Percentiles rank a stretch among this genome's conserved stretches.
Evolutionary conservation across 2,888 invertebrate genomes (phyloP).

Genomic region (Piscicola geometra): DNA sequence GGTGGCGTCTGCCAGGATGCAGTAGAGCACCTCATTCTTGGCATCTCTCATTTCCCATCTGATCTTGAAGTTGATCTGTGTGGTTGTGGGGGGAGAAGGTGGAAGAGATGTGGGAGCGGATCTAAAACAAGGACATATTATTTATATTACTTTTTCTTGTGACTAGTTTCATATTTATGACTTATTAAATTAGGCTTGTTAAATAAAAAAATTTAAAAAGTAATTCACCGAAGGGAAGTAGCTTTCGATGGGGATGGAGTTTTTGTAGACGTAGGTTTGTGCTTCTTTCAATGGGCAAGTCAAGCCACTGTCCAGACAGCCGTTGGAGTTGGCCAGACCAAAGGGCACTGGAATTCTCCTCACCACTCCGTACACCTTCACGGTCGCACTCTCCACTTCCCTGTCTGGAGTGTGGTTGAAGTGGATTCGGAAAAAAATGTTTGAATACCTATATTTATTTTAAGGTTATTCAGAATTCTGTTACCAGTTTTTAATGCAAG

Average conservation of each 20-base stretch:
- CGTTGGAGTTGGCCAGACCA: background rate
- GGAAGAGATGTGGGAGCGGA: too few species aligned
- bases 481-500: too few species aligned
- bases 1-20: background rate
- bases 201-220: too few species aligned
- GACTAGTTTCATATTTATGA: too few species aligned
- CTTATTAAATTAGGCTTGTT: too few species aligned
- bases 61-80: background rate
- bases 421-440: background rate
- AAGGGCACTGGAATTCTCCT: background rate
- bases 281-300: background rate
- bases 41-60: background rate
- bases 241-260: slow-evolving; percentile 2
- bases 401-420: background rate
- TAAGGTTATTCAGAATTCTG: too few species aligned
- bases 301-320: slow-evolving; percentile 6
- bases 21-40: background rate
- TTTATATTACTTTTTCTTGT: too few species aligned
- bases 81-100: background rate
- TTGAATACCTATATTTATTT: background rate
- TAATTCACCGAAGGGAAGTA: slow-evolving; percentile 15
- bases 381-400: background rate
- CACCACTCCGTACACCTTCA: slow-evolving; percentile 1
- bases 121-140: too few species aligned
- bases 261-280: background rate